phyloP scores from a whole-genome alignment of 2,113 vertebrate species.

The Toxostoma redivivum region DNA sequence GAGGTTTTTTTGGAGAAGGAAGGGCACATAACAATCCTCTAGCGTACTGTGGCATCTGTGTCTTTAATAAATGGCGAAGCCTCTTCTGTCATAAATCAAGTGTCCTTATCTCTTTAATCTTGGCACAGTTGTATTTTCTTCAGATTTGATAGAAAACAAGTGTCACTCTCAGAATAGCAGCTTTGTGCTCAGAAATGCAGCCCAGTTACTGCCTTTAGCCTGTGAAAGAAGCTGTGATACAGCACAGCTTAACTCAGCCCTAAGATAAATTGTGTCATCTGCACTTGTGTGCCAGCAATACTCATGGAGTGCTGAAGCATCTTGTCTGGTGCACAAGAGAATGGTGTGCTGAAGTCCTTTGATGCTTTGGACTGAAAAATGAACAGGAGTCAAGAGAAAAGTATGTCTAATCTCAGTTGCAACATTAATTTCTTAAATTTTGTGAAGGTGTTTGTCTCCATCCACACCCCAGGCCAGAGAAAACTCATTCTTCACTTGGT shows the following conservation, averaged over 20 bases:
- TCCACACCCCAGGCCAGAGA: not conserved
- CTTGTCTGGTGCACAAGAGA: not conserved
- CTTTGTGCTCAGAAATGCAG: not conserved
- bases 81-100: not conserved
- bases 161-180: not conserved
- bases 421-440: not conserved
- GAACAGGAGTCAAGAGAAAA: not conserved
- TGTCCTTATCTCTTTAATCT: not conserved
- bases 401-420: not conserved
- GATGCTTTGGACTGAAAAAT: not conserved
- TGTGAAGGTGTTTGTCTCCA: not conserved
- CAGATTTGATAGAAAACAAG: not conserved
- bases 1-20: not conserved
- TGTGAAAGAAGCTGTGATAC: not conserved
- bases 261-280: not conserved
- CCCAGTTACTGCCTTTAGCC: not conserved
- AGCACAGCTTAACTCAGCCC: not conserved
- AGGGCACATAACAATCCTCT: not conserved
- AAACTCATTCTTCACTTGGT: not conserved
- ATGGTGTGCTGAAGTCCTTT: not conserved
- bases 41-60: not conserved
- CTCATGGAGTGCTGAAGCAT: not conserved
- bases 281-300: not conserved
- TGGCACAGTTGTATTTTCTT: not conserved
- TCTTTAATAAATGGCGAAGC: rapidly evolving